Base-by-base conservation (phyloP, 1,140 invertebrate species). In the Drosophila nasuta region DNA sequence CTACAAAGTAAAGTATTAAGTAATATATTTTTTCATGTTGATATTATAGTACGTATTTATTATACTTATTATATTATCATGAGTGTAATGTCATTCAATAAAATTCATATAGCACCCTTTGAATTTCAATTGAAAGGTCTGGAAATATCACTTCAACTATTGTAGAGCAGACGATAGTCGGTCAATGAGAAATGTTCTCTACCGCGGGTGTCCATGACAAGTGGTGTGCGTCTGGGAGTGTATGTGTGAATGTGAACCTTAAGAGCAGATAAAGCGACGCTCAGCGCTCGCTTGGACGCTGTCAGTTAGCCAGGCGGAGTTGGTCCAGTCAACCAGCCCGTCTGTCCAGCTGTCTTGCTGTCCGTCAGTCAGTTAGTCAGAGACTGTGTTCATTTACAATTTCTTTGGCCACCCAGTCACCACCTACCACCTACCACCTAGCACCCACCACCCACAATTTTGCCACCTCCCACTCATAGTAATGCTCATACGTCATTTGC, bases 231-330 rank as follows among this genome's bases (percentile, higher is more conserved):
- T 25, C 48, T 63, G 64, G 74, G 78, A 65, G 64, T 28, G 59
- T 57, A 49, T 58, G 17, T n/a, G 75, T 43, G 63, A 54, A 64
- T n/a, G 75, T 43, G 63, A 54, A 64, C 52, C 71, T 66, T 60
- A 80, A 52, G 56, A 57, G 83, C 79, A 78, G 83, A 87, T 87
- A 83, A 87, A 87, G 60, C 75, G 66, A 66, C 48, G 70, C 58
- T 63, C 65, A 54, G 64, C 58, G 51, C 52, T 76, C 68, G 63
- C 57, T 74, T 64, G 75, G 76, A 56, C 54, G 64, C 80, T 82
- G 83, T 87, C 83, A 87, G 82, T 71, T 87, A 58, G 72, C 67
- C 78, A 54, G 48, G 28, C 72, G 46, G 63, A 46, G 51, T 17
- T 67, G 58, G 56, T 17, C 11, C 41, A 79, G 82, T 76, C 75